These are phyloP conservation scores for Oscarella lobularis DNA, from an alignment of 37 sponge, comb jelly and placozoan genomes.

Conservation along the genomic window DNA sequence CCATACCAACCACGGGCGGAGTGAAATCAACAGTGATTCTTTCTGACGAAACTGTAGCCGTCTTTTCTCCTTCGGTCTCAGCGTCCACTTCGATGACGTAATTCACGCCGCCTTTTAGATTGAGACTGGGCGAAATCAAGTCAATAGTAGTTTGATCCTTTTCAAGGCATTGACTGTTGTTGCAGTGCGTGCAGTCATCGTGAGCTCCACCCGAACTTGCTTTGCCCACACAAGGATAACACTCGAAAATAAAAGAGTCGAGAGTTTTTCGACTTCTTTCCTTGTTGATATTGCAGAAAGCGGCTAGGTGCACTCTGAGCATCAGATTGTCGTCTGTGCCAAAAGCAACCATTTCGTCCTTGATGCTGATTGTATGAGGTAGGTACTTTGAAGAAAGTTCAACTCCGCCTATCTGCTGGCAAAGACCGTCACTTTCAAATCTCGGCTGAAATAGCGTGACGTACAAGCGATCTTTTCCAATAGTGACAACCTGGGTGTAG, in stretches of 20 bases:
- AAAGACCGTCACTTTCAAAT: too few species aligned
- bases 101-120: neutral
- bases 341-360: too few species aligned
- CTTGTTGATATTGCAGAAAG: neutral
- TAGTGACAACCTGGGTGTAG: too few species aligned
- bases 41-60: neutral
- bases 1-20: neutral
- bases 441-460: too few species aligned
- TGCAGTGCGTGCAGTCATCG: constrained; percentile 3
- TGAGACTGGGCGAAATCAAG: neutral
- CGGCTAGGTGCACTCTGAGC: neutral
- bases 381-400: too few species aligned
- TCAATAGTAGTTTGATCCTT: neutral
- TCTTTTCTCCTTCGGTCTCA: neutral
- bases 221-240: neutral
- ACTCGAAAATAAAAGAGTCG: neutral
- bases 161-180: neutral
- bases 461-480: too few species aligned
- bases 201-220: neutral
- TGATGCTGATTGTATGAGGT: too few species aligned
- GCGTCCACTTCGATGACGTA: neutral
- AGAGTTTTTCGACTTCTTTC: neutral
- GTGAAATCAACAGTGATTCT: neutral
- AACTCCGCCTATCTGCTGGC: too few species aligned
- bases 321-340: neutral